These are phyloP conservation scores for Amniataba percoides DNA, from an alignment of 2,797 vertebrate species.

Conservation along the genomic window DNA sequence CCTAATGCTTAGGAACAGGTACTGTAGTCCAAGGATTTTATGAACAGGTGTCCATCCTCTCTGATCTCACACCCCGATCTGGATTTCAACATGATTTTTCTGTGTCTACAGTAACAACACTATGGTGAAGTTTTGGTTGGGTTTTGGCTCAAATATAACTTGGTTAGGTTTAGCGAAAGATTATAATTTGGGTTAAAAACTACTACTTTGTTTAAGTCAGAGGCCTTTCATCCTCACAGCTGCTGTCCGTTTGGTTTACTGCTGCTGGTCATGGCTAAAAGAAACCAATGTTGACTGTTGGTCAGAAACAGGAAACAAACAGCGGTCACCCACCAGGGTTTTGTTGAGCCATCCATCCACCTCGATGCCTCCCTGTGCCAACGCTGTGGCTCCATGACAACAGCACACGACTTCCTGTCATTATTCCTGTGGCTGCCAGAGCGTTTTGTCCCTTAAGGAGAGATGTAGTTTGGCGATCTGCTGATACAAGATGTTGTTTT, in stretches of 20 bases:
- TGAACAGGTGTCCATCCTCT: not conserved
- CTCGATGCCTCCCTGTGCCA: not conserved
- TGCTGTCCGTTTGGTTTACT: too few relatives aligned
- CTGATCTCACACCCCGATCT: not conserved
- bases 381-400: not conserved
- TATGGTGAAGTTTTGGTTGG: too few relatives aligned
- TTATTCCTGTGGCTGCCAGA: not conserved
- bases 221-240: too few relatives aligned
- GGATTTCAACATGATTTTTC: too few relatives aligned
- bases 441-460: not conserved
- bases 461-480: not conserved
- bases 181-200: too few relatives aligned
- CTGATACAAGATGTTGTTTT: not conserved
- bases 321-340: not conserved
- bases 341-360: not conserved
- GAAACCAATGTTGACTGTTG: not conserved
- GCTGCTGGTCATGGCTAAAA: not conserved
- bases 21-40: not conserved
- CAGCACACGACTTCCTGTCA: not conserved
- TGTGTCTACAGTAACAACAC: not conserved
- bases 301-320: too few relatives aligned
- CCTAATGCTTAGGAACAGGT: not conserved
- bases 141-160: too few relatives aligned
- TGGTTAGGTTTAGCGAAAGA: too few relatives aligned
- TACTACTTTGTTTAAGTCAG: too few relatives aligned